Evolutionary conservation across 1,140 invertebrate genomes (phyloP).

Genomic region (Uloborus diversus): DNA sequence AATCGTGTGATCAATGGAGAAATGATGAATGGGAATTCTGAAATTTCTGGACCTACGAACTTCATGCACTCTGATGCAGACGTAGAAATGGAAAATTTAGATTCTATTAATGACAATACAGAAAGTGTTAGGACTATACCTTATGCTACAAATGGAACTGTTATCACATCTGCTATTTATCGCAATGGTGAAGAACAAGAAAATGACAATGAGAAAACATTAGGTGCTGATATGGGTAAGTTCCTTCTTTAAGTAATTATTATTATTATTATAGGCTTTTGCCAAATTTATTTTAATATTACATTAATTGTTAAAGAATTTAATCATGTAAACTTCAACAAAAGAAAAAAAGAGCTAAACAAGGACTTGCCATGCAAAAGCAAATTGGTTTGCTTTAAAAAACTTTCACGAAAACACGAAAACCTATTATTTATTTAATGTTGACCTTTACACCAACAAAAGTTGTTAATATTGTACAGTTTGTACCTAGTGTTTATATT

Average conservation of each 20-base stretch:
- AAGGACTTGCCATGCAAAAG: no score
- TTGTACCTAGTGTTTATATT: no score
- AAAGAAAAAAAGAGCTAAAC: no score
- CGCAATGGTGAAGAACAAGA: conserved; percentile 73
- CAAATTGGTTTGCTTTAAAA: no score
- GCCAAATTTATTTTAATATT: background rate
- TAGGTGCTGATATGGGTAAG: conserved; percentile 66
- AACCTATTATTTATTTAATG: no score
- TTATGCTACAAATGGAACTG: conserved; percentile 37
- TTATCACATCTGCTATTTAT: conserved; percentile 69
- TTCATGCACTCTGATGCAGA: conserved; percentile 66
- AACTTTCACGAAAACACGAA: no score
- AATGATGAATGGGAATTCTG: conserved; percentile 62
- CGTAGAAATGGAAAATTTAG: conserved; percentile 69
- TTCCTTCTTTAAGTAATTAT: conserved; percentile 20
- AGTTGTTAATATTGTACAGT: background rate
- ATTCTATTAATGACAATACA: conserved; percentile 34
- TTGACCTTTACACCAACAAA: no score
- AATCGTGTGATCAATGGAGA: conserved; percentile 70
- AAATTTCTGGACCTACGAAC: conserved; percentile 10
- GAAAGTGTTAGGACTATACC: conserved; percentile 32
- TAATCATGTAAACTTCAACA: background rate
- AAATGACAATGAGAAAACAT: conserved; percentile 57
- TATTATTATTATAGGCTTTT: conserved; percentile 9
- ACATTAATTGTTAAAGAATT: background rate